Conservation (phyloP, 2,113 vertebrate genomes). For the Neofelis nebulosa region DNA sequence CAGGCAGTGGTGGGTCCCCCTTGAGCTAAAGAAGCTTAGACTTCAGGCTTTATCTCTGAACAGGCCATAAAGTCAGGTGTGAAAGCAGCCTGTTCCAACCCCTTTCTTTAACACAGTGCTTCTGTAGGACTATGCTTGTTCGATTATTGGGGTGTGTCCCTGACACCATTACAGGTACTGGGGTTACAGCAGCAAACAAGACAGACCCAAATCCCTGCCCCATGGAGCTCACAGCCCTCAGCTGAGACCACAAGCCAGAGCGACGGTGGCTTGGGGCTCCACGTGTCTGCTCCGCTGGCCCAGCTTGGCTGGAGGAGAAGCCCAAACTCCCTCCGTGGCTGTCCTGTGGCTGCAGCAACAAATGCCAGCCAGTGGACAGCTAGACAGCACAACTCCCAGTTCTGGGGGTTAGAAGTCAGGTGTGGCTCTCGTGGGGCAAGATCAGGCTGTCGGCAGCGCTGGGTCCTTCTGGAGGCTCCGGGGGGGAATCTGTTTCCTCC, state of each 20-base stretch:
- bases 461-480: not conserved
- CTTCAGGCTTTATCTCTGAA: accelerated
- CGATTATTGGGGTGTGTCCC: no score
- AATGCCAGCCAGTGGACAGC: accelerated
- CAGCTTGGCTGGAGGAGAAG: accelerated
- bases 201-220: no score
- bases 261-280: accelerated
- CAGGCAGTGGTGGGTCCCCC: not conserved
- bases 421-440: not conserved
- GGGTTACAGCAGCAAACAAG: no score
- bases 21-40: not conserved
- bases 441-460: accelerated
- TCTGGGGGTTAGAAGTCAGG: not conserved
- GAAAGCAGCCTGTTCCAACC: not conserved
- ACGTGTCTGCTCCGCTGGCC: not conserved
- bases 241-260: accelerated
- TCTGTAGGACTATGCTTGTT: not conserved
- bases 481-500: accelerated
- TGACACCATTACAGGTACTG: accelerated
- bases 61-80: accelerated
- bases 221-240: accelerated
- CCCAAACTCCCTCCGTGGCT: accelerated
- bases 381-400: accelerated
- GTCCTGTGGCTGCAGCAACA: accelerated
- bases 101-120: not conserved